Conservation (phyloP, 2,797 vertebrate genomes). For the Hyperoplus lanceolatus region DNA sequence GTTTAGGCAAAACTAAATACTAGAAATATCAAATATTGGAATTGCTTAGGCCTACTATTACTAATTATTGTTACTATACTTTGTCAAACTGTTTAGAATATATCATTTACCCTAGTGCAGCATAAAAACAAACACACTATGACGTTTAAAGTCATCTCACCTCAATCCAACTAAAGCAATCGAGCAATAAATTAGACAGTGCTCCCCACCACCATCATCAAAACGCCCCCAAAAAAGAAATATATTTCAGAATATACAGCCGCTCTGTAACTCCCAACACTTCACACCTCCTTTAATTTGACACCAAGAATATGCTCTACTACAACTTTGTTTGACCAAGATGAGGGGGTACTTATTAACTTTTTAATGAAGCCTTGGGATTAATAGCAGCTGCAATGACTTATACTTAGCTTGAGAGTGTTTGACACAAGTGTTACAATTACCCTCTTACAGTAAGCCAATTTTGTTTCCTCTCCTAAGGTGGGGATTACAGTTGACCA, state of each 20-base stretch:
- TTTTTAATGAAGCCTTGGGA: neutral
- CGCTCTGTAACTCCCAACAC: neutral
- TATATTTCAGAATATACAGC: neutral
- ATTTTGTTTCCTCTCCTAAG: neutral
- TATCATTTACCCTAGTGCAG: neutral
- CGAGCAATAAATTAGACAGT: neutral
- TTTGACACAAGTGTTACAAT: neutral
- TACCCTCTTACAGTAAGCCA: conserved; percentile 7
- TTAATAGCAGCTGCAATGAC: neutral
- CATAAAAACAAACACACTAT: neutral
- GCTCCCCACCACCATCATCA: neutral
- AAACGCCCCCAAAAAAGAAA: neutral
- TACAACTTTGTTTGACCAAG: neutral
- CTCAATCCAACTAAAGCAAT: neutral
- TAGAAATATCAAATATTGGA: no score
- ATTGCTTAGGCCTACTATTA: neutral
- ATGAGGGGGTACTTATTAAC: neutral
- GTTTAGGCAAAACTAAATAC: no score
- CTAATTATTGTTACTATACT: neutral
- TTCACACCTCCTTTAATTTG: neutral
- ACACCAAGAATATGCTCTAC: neutral
- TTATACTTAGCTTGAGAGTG: neutral
- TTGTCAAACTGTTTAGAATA: neutral
- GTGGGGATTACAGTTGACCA: conserved; percentile 17
- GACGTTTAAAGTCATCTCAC: neutral